phyloP scores from a whole-genome alignment of 2,888 invertebrate genomes.

The Sphecodes monilicornis region DNA sequence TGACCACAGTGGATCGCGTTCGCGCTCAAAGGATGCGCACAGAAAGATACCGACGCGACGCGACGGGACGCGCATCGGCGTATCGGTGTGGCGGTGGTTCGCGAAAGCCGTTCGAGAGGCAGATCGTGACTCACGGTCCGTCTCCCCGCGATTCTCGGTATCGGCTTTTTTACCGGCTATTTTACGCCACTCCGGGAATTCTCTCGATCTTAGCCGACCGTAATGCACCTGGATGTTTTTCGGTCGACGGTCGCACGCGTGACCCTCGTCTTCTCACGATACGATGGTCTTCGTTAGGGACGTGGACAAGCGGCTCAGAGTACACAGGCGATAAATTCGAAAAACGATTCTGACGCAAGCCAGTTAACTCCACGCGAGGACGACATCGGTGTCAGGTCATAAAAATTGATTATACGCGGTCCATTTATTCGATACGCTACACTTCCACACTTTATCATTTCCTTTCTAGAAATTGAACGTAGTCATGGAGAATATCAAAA shows the following conservation, averaged over 20 bases:
- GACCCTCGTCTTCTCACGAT: background rate
- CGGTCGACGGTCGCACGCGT: background rate
- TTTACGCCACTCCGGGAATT: background rate
- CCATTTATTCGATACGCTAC: no score
- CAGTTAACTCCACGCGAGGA: no score
- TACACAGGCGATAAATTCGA: no score
- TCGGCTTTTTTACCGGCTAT: conserved; percentile 1
- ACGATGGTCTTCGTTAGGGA: no score
- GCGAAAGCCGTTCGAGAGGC: conserved; percentile 1
- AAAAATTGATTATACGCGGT: no score
- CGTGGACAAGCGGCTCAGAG: no score
- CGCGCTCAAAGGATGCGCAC: conserved; percentile 45
- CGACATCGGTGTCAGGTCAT: no score
- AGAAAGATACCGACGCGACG: conserved; percentile 8
- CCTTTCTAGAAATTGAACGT: no score
- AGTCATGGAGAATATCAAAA: no score
- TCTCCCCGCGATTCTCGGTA: conserved; percentile 26
- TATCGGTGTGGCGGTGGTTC: background rate
- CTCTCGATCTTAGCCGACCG: background rate
- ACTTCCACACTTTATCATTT: no score
- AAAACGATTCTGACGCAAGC: no score
- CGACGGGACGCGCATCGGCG: background rate
- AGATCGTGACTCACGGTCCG: conserved; percentile 44
- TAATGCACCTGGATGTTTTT: background rate
- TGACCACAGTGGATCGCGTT: conserved; percentile 48